Percentiles rank a stretch among this genome's conserved stretches.
Conservation (phyloP, 2,113 vertebrate genomes). For the Neopipo cinnamomea region DNA sequence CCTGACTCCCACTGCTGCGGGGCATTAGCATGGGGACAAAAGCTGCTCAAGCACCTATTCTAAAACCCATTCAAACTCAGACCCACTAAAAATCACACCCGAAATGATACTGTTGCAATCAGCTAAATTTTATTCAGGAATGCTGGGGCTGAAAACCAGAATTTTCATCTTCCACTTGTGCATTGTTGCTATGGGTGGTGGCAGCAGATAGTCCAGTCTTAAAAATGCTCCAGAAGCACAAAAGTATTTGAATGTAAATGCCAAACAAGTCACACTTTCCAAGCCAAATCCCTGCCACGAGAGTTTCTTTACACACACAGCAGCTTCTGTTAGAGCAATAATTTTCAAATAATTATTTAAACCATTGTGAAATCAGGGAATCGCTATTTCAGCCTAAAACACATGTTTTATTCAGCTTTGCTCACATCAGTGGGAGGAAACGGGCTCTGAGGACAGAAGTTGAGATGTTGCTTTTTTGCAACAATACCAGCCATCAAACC, state of each 20-base stretch:
- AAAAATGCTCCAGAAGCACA: constrained; percentile 10
- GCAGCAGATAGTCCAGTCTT: neutral
- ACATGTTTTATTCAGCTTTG: neutral
- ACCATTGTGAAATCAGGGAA: neutral
- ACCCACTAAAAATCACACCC: constrained; percentile 51
- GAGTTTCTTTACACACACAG: neutral
- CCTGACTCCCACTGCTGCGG: constrained; percentile 22
- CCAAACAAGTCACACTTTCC: neutral
- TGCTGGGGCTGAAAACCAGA: constrained; percentile 24
- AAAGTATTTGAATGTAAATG: constrained; percentile 52
- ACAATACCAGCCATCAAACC: neutral
- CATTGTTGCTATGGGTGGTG: neutral
- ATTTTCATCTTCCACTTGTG: neutral
- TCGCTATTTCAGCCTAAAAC: neutral
- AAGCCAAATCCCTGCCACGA: neutral
- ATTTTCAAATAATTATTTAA: constrained; percentile 16
- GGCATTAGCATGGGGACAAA: constrained; percentile 50
- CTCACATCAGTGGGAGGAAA: neutral
- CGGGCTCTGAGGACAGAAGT: neutral
- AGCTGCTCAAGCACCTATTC: constrained; percentile 42
- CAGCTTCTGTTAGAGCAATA: neutral
- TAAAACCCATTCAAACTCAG: constrained; percentile 55
- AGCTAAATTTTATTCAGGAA: constrained; percentile 59
- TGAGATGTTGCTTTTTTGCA: neutral
- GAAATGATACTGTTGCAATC: constrained; percentile 39